These are phyloP conservation scores for Drosophila pallidifrons DNA, from an alignment of 1,140 invertebrate genomes.

Conservation along the genomic window DNA sequence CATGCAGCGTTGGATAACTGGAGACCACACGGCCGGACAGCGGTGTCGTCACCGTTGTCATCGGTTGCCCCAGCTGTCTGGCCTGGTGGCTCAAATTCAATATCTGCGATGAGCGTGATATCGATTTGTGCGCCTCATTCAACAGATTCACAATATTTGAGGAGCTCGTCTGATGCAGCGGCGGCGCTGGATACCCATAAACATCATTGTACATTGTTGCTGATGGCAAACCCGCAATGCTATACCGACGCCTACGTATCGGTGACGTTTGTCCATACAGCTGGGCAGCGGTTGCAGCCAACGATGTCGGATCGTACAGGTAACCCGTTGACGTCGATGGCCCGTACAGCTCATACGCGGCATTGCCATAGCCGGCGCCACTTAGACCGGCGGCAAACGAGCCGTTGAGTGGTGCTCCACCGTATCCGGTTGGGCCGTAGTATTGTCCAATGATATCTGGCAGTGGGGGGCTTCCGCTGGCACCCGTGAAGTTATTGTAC, in stretches of 20 bases:
- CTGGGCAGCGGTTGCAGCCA: conserved; percentile 59
- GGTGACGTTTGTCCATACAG: conserved; percentile 71
- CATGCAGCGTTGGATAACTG: conserved; percentile 80
- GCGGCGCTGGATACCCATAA: conserved; percentile 76
- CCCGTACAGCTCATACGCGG: conserved; percentile 68
- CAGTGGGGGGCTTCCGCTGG: conserved; percentile 80
- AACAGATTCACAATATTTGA: conserved; percentile 83
- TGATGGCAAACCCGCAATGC: conserved; percentile 83
- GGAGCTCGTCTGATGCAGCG: conserved; percentile 79
- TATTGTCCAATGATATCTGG: conserved; percentile 84
- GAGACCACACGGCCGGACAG: conserved; percentile 75
- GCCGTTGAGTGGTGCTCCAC: conserved; percentile 26
- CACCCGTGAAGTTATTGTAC: conserved; percentile 81
- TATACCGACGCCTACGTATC: conserved; percentile 80
- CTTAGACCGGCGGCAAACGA: conserved; percentile 19
- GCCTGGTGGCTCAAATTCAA: conserved; percentile 79
- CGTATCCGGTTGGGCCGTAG: conserved; percentile 56
- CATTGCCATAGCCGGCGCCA: conserved; percentile 45
- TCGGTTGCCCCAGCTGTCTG: conserved; percentile 69
- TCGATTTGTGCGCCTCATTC: conserved; percentile 84
- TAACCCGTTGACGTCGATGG: conserved; percentile 53
- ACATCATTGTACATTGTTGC: conserved; percentile 83
- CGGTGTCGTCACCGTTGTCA: conserved; percentile 48
- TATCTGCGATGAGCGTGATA: conserved; percentile 83
- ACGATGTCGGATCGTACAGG: conserved; percentile 48